Evolutionary conservation across 2,113 vertebrate genomes (phyloP), one percentile per base, ranked within the genome.

Genomic region (Noturus placidus): DNA sequence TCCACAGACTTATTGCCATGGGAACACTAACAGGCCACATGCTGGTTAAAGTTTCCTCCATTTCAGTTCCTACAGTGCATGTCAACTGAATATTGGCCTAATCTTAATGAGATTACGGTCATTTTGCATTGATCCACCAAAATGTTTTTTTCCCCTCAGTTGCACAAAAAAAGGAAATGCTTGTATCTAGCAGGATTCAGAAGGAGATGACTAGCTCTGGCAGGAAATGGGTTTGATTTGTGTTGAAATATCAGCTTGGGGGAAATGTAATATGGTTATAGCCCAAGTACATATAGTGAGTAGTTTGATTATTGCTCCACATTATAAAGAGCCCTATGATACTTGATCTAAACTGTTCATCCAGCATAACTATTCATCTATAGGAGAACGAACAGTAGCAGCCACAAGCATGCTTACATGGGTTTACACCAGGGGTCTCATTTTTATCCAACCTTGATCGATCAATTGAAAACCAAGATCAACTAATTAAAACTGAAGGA

Each of bases 1-100:
- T 57, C 78, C 50, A 82, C 78, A 80, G 83, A 63, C 88, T 86
- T 87, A 90, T 88, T 91, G 89, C 87, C 91, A 93, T 92, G 90
- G 88, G 80, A 94, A 94, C 86, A 87, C 69, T 79, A 54, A 82
- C 50, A 57, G 74, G 67, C 76, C 54, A 83, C 70, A 84, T 54
- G 65, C 46, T 79, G 83, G n/a, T 81, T 54, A 59, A 20, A 86
- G 59, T 84, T 70, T 86, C 72, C 20, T 90, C 70, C 9, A 33
- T 87, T 87, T 74, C 80, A 83, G 69, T 56, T 83, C 86, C 56
- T 50, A 52, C n/a, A 52, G 63, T 3, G 35, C 27, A 1, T 3
- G 13, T 20, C 4, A 83, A n/a, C n/a, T 83, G 19, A 46, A 83
- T n/a, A 82, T 27, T 82, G 56, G 52, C 27, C 46, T 77, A 61